Percentiles rank a stretch among this genome's conserved stretches.
phyloP scores from a whole-genome alignment of 2,797 vertebrate genomes.

The Mormyrus proboscirostris region DNA sequence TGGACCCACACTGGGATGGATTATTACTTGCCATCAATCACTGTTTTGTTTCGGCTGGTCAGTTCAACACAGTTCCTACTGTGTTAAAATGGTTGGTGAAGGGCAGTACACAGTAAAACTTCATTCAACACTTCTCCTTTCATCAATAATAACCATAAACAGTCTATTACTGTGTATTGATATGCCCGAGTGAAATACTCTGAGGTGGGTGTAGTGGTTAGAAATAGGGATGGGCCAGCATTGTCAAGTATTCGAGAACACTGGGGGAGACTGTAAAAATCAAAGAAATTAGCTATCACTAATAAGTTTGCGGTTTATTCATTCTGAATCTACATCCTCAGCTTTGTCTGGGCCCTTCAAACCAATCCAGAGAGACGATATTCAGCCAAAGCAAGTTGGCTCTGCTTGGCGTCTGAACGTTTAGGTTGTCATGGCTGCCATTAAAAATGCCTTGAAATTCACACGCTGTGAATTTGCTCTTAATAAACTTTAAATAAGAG shows the following conservation, averaged over 20 bases:
- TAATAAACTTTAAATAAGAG: not conserved
- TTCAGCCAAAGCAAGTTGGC: not conserved
- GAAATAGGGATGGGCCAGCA: not conserved
- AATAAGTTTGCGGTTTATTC: not conserved
- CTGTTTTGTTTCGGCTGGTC: not conserved
- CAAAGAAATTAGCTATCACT: not conserved
- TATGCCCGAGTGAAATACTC: not conserved
- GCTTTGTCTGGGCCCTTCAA: not conserved
- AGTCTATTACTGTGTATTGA: not conserved
- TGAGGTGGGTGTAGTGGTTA: not conserved
- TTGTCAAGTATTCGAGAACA: not conserved
- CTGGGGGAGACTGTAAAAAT: not conserved
- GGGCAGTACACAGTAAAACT: not conserved
- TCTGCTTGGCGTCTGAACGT: not conserved
- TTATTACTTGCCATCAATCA: not conserved
- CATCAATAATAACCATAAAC: not conserved
- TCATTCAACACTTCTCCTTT: not conserved
- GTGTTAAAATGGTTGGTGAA: not conserved
- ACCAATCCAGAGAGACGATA: not conserved
- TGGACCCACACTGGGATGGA: not conserved
- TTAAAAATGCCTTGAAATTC: not conserved
- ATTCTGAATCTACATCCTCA: not conserved
- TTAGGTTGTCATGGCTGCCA: not conserved
- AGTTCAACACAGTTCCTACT: not conserved
- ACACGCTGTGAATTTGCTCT: not conserved